Evolutionary conservation across 2,113 vertebrate species (phyloP), one percentile per base, ranked within the genome.

Genomic region (Damaliscus lunatus): DNA sequence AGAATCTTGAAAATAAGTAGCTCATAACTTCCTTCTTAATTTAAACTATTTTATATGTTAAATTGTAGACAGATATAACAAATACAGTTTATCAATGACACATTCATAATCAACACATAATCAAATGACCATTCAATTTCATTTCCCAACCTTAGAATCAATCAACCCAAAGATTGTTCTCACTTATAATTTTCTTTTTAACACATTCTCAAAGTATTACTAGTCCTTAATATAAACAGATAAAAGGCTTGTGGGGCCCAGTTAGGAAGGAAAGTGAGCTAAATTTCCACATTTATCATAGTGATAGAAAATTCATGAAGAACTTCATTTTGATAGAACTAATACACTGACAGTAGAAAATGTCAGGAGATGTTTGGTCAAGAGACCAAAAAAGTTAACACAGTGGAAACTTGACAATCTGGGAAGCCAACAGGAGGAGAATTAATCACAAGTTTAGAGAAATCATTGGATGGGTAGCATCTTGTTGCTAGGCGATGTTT

Each of bases 311-410:
- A 97, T 95, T 93, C 74, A 94, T 59, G 43, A 95, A 97, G 94
- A 98, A 90, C 86, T 97, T 88, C 81, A 90, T 43, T 95, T 94
- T 90, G 71, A 97, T 97, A 84, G 80, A 96, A 91, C 29, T 94
- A 91, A 97, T 17, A 94, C 88, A 96, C 11, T 91, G 86, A 94
- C 91, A 97, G 29, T 88, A 93, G 64, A 53, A 59, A 96, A 97
- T 77, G 81, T 96, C 74, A 91, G 86, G 91, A 97, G 92, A 97
- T 91, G 80, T 95, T 96, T 97, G 93, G 93, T 97, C 96, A 98
- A 97, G 97, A 98, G 96, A 97, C 93, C 98, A 97, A 98, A 97
- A 97, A 98, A 98, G 96, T 96, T 97, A 97, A 97, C 95, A 98
- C 60, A 74, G 33, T 91, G 78, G 86, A 95, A 98, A 98, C 85